Percentiles rank a stretch among this genome's conserved stretches.
phyloP scores from a whole-genome alignment of 2,797 vertebrate species.

The Coendou prehensilis region DNA sequence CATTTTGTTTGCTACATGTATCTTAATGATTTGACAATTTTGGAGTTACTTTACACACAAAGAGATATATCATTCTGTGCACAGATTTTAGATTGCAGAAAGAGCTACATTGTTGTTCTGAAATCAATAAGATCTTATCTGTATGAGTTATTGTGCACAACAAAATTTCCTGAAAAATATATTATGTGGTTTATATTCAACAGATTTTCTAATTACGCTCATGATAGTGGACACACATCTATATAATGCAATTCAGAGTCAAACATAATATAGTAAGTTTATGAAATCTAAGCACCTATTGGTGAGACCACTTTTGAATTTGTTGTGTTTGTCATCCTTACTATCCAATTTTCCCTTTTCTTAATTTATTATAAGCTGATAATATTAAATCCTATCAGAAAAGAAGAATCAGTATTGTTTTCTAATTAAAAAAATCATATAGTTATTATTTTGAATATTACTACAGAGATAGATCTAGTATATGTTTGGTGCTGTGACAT shows the following conservation, averaged over 20 bases:
- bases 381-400: not conserved
- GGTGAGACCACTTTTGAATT: not conserved
- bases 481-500: not conserved
- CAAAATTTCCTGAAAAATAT: conserved; percentile 6
- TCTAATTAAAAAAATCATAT: not conserved
- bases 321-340: not conserved
- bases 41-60: not conserved
- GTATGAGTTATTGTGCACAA: not conserved
- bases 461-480: not conserved
- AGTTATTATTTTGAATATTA: not conserved
- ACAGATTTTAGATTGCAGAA: not conserved
- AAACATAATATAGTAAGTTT: not conserved
- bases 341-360: not conserved
- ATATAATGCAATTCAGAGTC: not conserved
- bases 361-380: not conserved
- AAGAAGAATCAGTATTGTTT: not conserved
- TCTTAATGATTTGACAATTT: not conserved
- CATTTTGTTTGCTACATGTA: not conserved
- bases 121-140: not conserved
- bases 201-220: conserved; percentile 1
- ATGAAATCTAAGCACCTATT: not conserved
- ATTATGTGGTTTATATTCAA: not conserved
- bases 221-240: not conserved
- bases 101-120: not conserved
- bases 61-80: not conserved